Evolutionary conservation across 53 echinoderm and acorn worm genomes (phyloP), one percentile per base, ranked within the genome.

Genomic region (Henricia sp.): DNA sequence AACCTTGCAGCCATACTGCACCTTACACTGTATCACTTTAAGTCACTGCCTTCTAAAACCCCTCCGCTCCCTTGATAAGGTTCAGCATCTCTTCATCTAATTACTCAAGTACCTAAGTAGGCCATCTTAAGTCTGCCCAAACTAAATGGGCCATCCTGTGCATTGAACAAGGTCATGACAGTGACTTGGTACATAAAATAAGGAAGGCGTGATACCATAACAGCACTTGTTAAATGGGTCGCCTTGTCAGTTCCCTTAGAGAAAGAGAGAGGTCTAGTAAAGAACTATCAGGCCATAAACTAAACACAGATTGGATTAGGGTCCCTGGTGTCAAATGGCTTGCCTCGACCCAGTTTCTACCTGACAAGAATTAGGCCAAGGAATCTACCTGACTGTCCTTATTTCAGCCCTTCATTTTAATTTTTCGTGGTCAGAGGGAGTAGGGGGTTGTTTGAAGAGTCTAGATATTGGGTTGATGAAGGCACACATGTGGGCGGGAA

Each of bases 261-360:
- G 33, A 30, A 44, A 44, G 13, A 44, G 44, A 13, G 13, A 44
- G 44, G 13, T 9, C 37, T 23, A 36, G 23, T 35, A 52, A 73
- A 73, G n/a, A 67, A 37, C 17, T 27, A 48, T 12, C 9, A 29
- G 35, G 76, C 57, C 76, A 58, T 58, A 57, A n/a, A 28, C 76
- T 58, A 38, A 58, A 80, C 64, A 80, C 35, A 80, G 62, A 80
- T 80, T 80, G 80, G 80, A 80, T 80, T 80, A 80, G 48, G n/a
- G 48, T 41, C 34, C 13, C 21, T 32, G 50, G 80, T 80, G 63
- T 80, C 80, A 46, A 32, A 80, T 80, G 80, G 63, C 80, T 16
- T n/a, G 13, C 48, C 32, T 10, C 51, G 80, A 64, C 80, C 80
- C 59, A 80, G 27, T 46, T 80, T 33, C 54, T 46, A 32, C 13